These are phyloP conservation scores for Scaptomyza graminum DNA, from an alignment of 1,140 invertebrate genomes.

Conservation along the genomic window DNA sequence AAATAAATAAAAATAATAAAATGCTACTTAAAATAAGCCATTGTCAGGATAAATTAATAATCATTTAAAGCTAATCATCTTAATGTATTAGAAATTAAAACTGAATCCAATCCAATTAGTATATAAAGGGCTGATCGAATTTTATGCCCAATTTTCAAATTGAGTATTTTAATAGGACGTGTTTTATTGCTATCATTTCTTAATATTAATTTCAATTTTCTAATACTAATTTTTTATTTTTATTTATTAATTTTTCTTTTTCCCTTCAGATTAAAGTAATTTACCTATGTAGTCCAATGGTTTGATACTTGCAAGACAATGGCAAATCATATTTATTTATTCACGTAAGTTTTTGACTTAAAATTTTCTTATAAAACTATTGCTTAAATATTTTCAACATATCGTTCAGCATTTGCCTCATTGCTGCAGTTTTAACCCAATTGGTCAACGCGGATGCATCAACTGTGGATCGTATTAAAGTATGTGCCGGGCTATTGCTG, in stretches of 20 bases:
- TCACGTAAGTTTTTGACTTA: constrained; percentile 23
- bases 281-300: constrained; percentile 36
- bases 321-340: constrained; percentile 43
- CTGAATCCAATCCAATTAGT: no score
- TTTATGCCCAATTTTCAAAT: no score
- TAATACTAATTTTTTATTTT: background rate
- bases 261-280: constrained; percentile 28
- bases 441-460: constrained; percentile 54
- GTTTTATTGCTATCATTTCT: no score
- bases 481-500: constrained; percentile 2
- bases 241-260: background rate
- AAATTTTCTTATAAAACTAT: background rate
- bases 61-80: no score
- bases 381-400: background rate
- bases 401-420: constrained; percentile 56
- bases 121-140: no score
- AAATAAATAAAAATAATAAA: no score
- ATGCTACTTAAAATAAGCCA: no score
- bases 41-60: no score
- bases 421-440: constrained; percentile 39
- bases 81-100: no score
- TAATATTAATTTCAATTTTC: background rate
- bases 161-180: no score
- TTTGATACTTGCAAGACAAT: constrained; percentile 37
- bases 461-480: constrained; percentile 67